Conservation (phyloP, 1,140 invertebrate genomes). For the Eciton burchellii region DNA sequence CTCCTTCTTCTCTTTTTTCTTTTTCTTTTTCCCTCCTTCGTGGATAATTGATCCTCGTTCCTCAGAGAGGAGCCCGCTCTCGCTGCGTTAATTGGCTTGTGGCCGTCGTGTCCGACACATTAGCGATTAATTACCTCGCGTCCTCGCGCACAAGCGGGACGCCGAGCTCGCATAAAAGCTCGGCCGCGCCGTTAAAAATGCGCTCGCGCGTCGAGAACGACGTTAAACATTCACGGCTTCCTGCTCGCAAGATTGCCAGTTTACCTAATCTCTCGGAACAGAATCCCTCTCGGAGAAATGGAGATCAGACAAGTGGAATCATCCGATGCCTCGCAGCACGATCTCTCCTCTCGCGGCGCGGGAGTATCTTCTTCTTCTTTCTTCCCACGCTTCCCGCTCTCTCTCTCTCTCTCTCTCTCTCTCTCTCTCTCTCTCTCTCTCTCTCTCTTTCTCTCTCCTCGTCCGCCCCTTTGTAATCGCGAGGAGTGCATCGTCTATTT, state of each 20-base stretch:
- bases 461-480: conserved; percentile 68
- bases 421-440: conserved; percentile 7
- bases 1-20: no score
- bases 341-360: conserved; percentile 14
- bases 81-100: conserved; percentile 61
- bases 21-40: no score
- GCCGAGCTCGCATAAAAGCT: conserved; percentile 9
- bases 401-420: neutral
- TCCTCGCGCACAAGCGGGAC: conserved; percentile 9
- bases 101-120: conserved; percentile 44
- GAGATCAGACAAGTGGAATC: conserved; percentile 47
- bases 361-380: neutral
- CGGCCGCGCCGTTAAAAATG: conserved; percentile 29
- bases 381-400: conserved; percentile 2
- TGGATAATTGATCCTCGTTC: neutral
- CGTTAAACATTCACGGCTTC: conserved; percentile 43
- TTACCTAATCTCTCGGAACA: conserved; percentile 60
- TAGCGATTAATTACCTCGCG: conserved; percentile 66
- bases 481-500: conserved; percentile 73
- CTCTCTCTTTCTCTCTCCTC: neutral
- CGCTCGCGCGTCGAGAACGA: conserved; percentile 25
- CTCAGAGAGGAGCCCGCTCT: neutral
- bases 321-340: conserved; percentile 24
- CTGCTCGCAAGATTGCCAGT: conserved; percentile 36
- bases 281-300: conserved; percentile 42